Percentiles rank a stretch among this genome's conserved stretches.
Evolutionary conservation across 2,888 invertebrate species (phyloP).

Genomic region (Julus scanicus): DNA sequence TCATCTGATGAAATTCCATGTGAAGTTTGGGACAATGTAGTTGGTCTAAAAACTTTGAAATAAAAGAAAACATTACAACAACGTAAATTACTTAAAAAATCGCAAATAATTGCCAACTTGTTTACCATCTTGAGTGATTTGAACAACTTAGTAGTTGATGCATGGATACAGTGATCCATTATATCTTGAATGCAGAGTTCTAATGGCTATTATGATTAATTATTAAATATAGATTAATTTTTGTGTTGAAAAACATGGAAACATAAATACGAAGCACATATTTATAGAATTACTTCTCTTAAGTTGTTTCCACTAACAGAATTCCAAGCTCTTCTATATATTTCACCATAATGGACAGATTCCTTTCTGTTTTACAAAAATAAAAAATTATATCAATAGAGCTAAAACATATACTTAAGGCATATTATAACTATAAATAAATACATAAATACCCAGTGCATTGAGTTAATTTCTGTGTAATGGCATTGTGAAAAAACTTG

Average conservation of each 20-base stretch:
- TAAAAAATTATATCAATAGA: neutral
- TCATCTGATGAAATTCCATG: constrained; percentile 47
- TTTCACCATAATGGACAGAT: constrained; percentile 21
- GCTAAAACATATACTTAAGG: neutral
- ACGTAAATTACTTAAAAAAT: neutral
- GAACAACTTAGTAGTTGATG: neutral
- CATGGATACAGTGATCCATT: constrained; percentile 52
- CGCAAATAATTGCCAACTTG: neutral
- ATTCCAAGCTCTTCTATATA: constrained; percentile 48
- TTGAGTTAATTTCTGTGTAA: constrained; percentile 9
- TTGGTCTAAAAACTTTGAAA: constrained; percentile 41
- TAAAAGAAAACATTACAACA: neutral
- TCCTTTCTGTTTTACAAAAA: constrained; percentile 26
- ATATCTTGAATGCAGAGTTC: constrained; percentile 52
- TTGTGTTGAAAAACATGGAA: neutral
- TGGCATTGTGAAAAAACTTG: neutral
- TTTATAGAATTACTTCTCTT: constrained; percentile 45
- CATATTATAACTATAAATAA: neutral
- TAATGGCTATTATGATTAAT: neutral
- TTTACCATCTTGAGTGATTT: neutral
- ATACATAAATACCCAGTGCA: constrained; percentile 15
- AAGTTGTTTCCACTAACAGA: constrained; percentile 6
- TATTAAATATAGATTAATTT: too few relatives aligned
- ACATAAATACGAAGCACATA: too few relatives aligned
- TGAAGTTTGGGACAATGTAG: constrained; percentile 32